Evolutionary conservation across 2,797 vertebrate genomes (phyloP).

Genomic region (Hydrocynus forskahlii): DNA sequence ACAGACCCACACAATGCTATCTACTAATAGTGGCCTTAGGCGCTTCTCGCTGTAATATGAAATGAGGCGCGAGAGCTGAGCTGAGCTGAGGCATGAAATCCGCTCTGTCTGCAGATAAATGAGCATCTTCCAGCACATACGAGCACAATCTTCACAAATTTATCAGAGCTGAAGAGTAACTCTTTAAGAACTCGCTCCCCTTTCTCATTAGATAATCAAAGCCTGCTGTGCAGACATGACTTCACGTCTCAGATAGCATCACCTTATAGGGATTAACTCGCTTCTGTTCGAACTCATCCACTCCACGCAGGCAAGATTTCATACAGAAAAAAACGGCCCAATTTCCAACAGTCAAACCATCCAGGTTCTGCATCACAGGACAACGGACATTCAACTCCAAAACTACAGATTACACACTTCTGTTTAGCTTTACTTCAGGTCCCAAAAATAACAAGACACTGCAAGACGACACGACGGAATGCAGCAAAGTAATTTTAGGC

Average conservation of each 20-base stretch:
- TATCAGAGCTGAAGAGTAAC: neutral
- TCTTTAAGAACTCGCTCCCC: neutral
- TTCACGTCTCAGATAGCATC: conserved; percentile 5
- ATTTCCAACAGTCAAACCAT: neutral
- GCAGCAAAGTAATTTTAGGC: no score
- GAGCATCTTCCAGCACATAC: neutral
- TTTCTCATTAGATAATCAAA: neutral
- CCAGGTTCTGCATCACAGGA: no score
- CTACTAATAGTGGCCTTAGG: conserved; percentile 40
- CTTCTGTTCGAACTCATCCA: neutral
- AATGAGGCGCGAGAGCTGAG: neutral
- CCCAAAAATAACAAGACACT: neutral
- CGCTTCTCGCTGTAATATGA: conserved; percentile 9
- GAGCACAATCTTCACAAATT: neutral
- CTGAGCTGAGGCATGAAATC: neutral
- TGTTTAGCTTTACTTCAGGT: neutral
- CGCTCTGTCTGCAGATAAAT: neutral
- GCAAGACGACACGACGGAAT: neutral
- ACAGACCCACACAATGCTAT: conserved; percentile 27
- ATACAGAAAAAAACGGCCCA: neutral
- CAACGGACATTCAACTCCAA: no score
- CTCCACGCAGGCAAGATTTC: no score
- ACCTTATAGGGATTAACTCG: neutral
- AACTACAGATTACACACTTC: no score
- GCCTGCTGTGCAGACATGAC: neutral